A percentile compares a stretch with the other conserved stretches of the same genome.
Conservation (phyloP, 2,888 invertebrate genomes). For the Poecilobothrus nobilitatus region DNA sequence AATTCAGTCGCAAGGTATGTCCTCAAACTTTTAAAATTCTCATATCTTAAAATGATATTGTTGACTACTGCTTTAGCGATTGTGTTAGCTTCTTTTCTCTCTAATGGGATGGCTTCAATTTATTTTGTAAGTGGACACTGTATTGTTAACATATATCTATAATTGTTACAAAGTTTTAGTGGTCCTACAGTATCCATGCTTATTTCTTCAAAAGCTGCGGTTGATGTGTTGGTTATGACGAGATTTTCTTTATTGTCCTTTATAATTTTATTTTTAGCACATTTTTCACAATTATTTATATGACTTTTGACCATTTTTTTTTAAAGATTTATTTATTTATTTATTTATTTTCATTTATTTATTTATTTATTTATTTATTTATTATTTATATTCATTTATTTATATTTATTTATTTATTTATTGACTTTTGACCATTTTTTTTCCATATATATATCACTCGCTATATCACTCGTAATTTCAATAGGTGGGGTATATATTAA, state of each 20-base stretch:
- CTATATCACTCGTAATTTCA: no score
- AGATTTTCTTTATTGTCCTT: slow-evolving; percentile 16
- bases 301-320: background rate
- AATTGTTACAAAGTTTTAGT: slow-evolving; percentile 14
- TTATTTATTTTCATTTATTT: slow-evolving; percentile 20
- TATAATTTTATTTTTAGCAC: slow-evolving; percentile 19
- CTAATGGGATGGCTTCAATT: slow-evolving; percentile 17
- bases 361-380: no score
- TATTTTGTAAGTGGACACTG: slow-evolving; percentile 20
- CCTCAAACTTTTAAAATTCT: slow-evolving; percentile 16
- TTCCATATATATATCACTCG: no score
- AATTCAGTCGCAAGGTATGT: slow-evolving; percentile 17
- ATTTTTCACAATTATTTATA: slow-evolving; percentile 19
- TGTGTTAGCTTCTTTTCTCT: slow-evolving; percentile 17
- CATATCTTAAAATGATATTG: slow-evolving; percentile 14
- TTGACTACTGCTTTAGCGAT: slow-evolving; percentile 12
- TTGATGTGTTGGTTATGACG: slow-evolving; percentile 19
- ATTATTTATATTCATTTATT: slow-evolving; percentile 19
- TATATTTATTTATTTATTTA: slow-evolving; percentile 10
- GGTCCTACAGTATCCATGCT: slow-evolving; percentile 17
- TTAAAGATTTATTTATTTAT: background rate
- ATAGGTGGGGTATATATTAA: no score
- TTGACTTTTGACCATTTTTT: no score
- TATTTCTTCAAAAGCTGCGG: slow-evolving; percentile 17
- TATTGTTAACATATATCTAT: slow-evolving; percentile 19